Evolutionary conservation across 1,140 invertebrate genomes (phyloP), one percentile per base, ranked within the genome.

Genomic region (Eciton burchellii): DNA sequence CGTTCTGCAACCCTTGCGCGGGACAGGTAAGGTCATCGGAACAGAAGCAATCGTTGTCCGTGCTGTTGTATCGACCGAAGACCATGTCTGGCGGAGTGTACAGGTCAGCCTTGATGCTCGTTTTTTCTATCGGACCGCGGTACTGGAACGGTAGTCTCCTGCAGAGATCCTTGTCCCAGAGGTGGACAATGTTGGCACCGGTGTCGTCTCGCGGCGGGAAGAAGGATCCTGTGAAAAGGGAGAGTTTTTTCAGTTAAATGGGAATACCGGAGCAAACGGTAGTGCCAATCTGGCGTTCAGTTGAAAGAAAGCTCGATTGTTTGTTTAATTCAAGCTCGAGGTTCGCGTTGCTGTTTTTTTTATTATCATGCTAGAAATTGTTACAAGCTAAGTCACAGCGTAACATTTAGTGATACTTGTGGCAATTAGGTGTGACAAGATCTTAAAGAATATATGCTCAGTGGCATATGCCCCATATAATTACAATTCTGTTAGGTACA

Each of bases 161-260:
- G 85, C 97, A 98, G 5, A 98, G 89, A 91, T 98, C 97, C 90
- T 98, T 98, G 86, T 98, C 97, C 91, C 97, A 98, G 8, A 98
- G 90, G 77, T 97, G 95, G 24, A 98, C 94, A 0, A 96, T 94
- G 86, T 98, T 96, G 0, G 95, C 94, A 83, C 97, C 96, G 0
- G 96, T 97, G 29, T 95, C 93, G 19, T 96, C 95, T 16, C 96
- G 95, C 3, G 96, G 97, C 12, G 96, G 97, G 91, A 97, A 98
- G 93, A 97, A 97, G 0, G 97, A 97, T 1, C 97, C 95, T 95
- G 49, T 24, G n/a, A 24, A 29, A 72, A 14, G 12, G 26, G 12
- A 0, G 12, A 29, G 29, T 52, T 49, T 21, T 8, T n/a, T n/a
- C n/a, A n/a, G n/a, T n/a, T n/a, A n/a, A n/a, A n/a, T n/a, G n/a